A percentile compares a stretch with the other conserved stretches of the same genome.
phyloP scores from a whole-genome alignment of 1,140 invertebrate species.

The Macrocentrus cingulum region DNA sequence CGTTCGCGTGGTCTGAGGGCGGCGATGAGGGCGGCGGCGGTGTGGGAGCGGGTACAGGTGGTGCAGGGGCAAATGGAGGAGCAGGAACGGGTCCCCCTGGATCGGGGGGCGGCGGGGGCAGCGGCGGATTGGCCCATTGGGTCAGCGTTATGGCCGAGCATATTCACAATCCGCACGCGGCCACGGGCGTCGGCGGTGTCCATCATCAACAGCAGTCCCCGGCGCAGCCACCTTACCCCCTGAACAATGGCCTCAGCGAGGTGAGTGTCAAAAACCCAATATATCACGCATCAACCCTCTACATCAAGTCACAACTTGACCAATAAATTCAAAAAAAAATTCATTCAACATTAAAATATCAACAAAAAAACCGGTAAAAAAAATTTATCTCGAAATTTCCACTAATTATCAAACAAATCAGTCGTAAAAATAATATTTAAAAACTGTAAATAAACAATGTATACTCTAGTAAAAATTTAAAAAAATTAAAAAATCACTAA shows the following conservation, averaged over 20 bases:
- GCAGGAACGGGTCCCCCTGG: constrained; percentile 43
- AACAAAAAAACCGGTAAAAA: too few species aligned
- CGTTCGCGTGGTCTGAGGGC: constrained; percentile 57
- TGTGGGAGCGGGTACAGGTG: constrained; percentile 38
- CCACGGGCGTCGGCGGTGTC: constrained; percentile 47
- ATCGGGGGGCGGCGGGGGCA: constrained; percentile 45
- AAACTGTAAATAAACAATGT: too few species aligned
- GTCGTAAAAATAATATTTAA: too few species aligned
- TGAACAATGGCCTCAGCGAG: constrained; percentile 63
- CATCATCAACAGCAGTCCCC: constrained; percentile 57
- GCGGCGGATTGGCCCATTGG: constrained; percentile 64
- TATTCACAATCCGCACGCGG: constrained; percentile 62
- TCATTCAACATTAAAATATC: too few species aligned
- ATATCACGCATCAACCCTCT: too few species aligned
- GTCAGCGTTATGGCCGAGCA: constrained; percentile 70
- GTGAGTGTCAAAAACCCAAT: too few species aligned
- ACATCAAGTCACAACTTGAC: too few species aligned
- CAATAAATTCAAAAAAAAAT: not conserved
- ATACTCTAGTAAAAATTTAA: too few species aligned
- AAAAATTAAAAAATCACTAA: too few species aligned
- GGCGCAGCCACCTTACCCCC: constrained; percentile 62
- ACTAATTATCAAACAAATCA: too few species aligned
- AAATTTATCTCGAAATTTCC: too few species aligned
- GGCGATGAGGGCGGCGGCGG: constrained; percentile 46
- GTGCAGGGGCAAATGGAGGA: constrained; percentile 40